Evolutionary conservation across 1,140 invertebrate species (phyloP), one percentile per base, ranked within the genome.

Genomic region (Drosophila orosa): DNA sequence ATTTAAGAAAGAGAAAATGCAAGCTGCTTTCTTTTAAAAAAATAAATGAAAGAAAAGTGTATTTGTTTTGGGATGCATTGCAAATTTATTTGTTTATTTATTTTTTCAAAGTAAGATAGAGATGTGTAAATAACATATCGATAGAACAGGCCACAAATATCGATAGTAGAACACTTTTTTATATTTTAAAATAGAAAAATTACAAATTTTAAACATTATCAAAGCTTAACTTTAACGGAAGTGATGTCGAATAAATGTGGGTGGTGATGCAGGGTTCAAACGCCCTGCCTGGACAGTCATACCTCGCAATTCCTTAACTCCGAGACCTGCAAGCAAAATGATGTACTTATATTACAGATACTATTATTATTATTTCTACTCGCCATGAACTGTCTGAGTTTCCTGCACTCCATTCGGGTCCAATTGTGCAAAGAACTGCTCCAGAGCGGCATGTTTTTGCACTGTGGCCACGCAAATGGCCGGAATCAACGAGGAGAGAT

Each of bases 401-500:
- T 87, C 68, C 15, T 65, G 22, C 3, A 40, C 48, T 17, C 73
- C 66, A 0, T 15, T 27, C 4, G 78, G 63, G 56, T 91, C 80
- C 7, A 89, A 22, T 7, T 39, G 27, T 13, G 31, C 42, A 10
- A 90, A 92, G 44, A 66, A 80, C 19, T 76, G 48, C 13, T 81
- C 72, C 9, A 92, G 48, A 4, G 24, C 19, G 2, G 52, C 40
- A 44, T 92, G 74, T 24, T 85, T 59, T 13, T 72, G 54, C 44
- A 92, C 52, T 0, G 47, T 52, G 0, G 91, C 91, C 8, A 92
- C 91, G 57, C 83, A 90, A 19, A 86, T 37, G 9, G 91, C 89
- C 6, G 91, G 91, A 22, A 91, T 78, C 13, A 92, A 72, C 0
- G 91, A 92, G 0, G 91, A 90, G 2, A 80, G 31, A 67, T 91